These are phyloP conservation scores for Procavia capensis DNA, from an alignment of 2,113 vertebrate genomes.

Conservation along the genomic window DNA sequence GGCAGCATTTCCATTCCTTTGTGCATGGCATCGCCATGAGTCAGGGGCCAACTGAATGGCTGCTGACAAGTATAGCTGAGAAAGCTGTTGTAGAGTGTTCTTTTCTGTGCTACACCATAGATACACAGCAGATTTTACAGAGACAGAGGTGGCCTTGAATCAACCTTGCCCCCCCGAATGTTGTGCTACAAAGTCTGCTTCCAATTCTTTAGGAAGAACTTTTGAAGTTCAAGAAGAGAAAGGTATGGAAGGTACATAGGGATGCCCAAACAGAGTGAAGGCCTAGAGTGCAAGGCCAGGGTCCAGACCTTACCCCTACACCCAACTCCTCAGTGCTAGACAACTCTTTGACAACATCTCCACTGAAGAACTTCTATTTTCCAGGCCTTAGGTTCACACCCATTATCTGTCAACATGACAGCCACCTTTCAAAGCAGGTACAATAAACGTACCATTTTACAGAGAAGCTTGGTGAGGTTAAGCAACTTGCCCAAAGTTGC, in stretches of 20 bases:
- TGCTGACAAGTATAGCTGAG: background rate
- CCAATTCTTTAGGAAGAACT: background rate
- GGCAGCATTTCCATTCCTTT: no score
- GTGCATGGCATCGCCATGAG: no score
- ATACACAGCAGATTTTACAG: background rate
- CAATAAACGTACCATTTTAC: background rate
- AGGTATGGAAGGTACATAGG: background rate
- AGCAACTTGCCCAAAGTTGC: background rate
- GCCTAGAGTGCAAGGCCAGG: background rate
- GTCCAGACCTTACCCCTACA: background rate
- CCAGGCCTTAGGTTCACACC: background rate
- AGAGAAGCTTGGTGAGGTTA: background rate
- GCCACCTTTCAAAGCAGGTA: background rate
- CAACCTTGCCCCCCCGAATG: background rate
- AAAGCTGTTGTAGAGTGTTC: background rate
- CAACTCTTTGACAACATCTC: accelerated
- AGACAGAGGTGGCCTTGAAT: background rate
- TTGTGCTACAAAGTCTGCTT: background rate
- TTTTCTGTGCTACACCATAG: background rate
- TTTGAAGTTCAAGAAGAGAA: background rate
- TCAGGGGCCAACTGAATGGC: no score
- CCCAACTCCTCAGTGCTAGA: accelerated
- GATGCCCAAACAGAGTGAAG: accelerated
- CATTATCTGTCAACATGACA: accelerated
- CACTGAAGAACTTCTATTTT: background rate